Evolutionary conservation across 2,888 invertebrate species (phyloP), one percentile per base, ranked within the genome.

Genomic region (Molorchus minor): DNA sequence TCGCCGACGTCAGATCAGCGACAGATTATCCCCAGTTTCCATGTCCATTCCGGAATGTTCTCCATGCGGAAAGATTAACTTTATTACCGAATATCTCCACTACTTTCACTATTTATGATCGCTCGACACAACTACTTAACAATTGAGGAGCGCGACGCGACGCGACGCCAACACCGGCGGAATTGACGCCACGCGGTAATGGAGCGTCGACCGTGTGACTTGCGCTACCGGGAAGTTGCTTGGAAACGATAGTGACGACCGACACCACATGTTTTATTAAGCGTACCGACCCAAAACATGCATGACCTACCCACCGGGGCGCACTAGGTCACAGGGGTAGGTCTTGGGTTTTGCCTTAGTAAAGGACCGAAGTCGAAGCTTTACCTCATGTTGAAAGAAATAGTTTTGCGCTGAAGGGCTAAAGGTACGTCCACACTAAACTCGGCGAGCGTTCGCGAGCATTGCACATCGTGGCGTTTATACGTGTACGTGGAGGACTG

Each of bases 151-250:
- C 43, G 35, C 49, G 15, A 47, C 49, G 44, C 62, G 62, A 64
- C 67, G 62, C 60, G 64, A 65, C 62, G 65, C 49, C 54, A 58
- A 60, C 54, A 58, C 57, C 58, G 53, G 56, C 49, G 57, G 65
- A 64, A 65, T 56, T 51, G 62, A 57, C 16, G 45, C 51, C 67
- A 65, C 65, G 63, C 60, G 63, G 59, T 56, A 59, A n/a, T n/a
- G n/a, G 57, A 57, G 16, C 52, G 55, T 20, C 54, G 38, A 46
- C 56, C 65, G 56, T 47, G 54, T 57, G 62, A 64, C 65, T 64
- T 62, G 65, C 65, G 67, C 62, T 56, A 25, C 38, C 47, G 29
- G 12, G 29, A 51, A 56, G 59, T 52, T 49, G 59, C 51, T 56
- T 40, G 56, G 58, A 55, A 64, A 61, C 67, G 61, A 58, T 53